A percentile compares a stretch with the other conserved stretches of the same genome.
Conservation (phyloP, 2,888 invertebrate genomes). For the Eurois occulta region DNA sequence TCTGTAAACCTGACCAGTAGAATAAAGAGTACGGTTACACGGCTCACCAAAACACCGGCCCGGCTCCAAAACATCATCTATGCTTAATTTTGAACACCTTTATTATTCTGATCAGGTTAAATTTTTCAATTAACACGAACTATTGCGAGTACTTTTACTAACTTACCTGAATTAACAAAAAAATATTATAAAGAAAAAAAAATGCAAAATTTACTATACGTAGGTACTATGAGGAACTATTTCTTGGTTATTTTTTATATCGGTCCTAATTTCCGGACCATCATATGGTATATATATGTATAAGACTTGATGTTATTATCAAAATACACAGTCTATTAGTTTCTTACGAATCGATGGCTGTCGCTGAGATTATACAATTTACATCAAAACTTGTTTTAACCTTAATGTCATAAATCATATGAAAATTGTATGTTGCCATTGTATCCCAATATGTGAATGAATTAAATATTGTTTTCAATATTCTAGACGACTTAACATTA, state of each 20-base stretch:
- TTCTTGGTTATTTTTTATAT: slow-evolving; percentile 86
- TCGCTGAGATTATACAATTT: slow-evolving; percentile 82
- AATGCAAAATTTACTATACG: slow-evolving; percentile 90
- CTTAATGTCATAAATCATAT: slow-evolving; percentile 63
- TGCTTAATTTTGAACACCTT: slow-evolving; percentile 47
- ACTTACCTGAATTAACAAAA: slow-evolving; percentile 87
- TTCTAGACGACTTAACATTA: slow-evolving; percentile 73
- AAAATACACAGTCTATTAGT: slow-evolving; percentile 85
- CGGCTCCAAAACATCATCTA: slow-evolving; percentile 12
- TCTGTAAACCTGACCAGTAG: slow-evolving; percentile 77
- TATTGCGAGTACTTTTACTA: slow-evolving; percentile 85
- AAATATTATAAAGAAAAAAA: slow-evolving; percentile 84
- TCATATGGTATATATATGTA: slow-evolving; percentile 77
- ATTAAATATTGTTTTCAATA: slow-evolving; percentile 71
- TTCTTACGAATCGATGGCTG: slow-evolving; percentile 77
- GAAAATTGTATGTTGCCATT: slow-evolving; percentile 67
- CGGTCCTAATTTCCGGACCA: slow-evolving; percentile 77
- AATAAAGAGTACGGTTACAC: slow-evolving; percentile 59
- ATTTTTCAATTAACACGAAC: slow-evolving; percentile 73
- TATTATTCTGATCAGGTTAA: slow-evolving; percentile 74
- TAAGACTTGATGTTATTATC: slow-evolving; percentile 86
- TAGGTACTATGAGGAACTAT: slow-evolving; percentile 91
- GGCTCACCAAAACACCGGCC: slow-evolving; percentile 45
- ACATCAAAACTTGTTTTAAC: slow-evolving; percentile 62
- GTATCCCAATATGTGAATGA: slow-evolving; percentile 74